Conservation (phyloP, 1,140 invertebrate species). For the Lordiphosa collinella region DNA sequence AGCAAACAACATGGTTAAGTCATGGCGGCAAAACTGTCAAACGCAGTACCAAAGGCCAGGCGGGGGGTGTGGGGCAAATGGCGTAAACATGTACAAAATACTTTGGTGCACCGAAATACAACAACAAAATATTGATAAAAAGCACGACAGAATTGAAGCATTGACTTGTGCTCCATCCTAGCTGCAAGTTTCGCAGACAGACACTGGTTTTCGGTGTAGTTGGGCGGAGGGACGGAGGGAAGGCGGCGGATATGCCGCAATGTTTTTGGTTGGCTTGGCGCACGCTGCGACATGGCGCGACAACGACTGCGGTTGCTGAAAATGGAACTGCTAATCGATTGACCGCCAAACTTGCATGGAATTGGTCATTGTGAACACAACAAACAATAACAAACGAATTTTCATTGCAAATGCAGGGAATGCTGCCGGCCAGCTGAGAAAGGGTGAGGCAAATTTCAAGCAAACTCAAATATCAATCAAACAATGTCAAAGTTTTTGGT, state of each 20-base stretch:
- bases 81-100: slow-evolving; percentile 76
- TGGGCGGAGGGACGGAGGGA: no score
- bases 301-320: slow-evolving; percentile 7
- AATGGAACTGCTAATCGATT: slow-evolving; percentile 34
- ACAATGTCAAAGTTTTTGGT: no score
- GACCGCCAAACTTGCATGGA: slow-evolving; percentile 9
- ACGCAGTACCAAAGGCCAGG: slow-evolving; percentile 26
- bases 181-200: slow-evolving; percentile 13
- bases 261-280: slow-evolving; percentile 34
- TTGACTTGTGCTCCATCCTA: slow-evolving; percentile 26
- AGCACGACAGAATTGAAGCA: slow-evolving; percentile 28
- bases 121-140: slow-evolving; percentile 48
- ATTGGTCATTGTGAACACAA: no score
- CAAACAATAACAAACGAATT: background rate
- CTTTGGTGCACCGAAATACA: slow-evolving; percentile 46
- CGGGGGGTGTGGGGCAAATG: slow-evolving; percentile 48
- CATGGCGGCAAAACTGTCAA: slow-evolving; percentile 67
- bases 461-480: no score
- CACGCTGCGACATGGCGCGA: slow-evolving; percentile 34
- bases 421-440: no score
- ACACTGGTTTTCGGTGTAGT: background rate
- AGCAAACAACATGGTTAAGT: slow-evolving; percentile 56
- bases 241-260: slow-evolving; percentile 16
- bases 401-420: no score
- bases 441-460: no score